Conservation (phyloP, 2,797 vertebrate genomes). For the Chromobotia macracanthus region DNA sequence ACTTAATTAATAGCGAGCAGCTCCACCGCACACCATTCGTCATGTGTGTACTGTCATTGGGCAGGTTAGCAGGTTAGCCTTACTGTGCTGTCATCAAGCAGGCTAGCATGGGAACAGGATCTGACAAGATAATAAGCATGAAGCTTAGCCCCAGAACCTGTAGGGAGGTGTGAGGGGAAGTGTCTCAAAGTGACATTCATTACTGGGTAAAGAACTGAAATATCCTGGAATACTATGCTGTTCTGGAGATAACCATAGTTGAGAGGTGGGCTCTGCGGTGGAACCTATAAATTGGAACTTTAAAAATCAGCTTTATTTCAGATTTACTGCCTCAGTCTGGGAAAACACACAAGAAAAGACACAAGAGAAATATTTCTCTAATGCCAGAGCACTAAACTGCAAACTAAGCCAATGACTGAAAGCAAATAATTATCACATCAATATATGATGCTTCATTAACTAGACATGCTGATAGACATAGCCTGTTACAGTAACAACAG, state of each 20-base stretch:
- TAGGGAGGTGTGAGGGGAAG: constrained; percentile 30
- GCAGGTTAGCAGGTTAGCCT: constrained; percentile 43
- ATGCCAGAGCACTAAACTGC: neutral
- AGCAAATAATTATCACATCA: constrained; percentile 11
- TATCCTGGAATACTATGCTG: constrained; percentile 24
- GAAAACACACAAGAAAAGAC: neutral
- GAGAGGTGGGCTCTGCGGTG: constrained; percentile 5
- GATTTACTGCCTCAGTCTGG: neutral
- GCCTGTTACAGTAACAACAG: neutral
- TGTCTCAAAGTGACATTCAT: constrained; percentile 42
- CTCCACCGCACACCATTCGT: constrained; percentile 51
- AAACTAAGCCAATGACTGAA: constrained; percentile 7
- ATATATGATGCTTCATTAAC: neutral
- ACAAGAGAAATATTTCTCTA: neutral
- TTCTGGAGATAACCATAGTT: constrained; percentile 17
- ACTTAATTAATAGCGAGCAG: constrained; percentile 59
- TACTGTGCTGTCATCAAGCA: constrained; percentile 31
- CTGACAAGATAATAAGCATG: constrained; percentile 50
- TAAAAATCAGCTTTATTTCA: constrained; percentile 24
- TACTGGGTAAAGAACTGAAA: constrained; percentile 31
- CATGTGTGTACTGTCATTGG: constrained; percentile 55
- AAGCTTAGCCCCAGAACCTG: constrained; percentile 32
- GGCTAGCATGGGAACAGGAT: constrained; percentile 52
- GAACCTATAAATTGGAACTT: neutral
- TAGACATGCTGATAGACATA: constrained; percentile 10